Conservation (phyloP, 2,888 invertebrate species). For the Melanchra persicariae region DNA sequence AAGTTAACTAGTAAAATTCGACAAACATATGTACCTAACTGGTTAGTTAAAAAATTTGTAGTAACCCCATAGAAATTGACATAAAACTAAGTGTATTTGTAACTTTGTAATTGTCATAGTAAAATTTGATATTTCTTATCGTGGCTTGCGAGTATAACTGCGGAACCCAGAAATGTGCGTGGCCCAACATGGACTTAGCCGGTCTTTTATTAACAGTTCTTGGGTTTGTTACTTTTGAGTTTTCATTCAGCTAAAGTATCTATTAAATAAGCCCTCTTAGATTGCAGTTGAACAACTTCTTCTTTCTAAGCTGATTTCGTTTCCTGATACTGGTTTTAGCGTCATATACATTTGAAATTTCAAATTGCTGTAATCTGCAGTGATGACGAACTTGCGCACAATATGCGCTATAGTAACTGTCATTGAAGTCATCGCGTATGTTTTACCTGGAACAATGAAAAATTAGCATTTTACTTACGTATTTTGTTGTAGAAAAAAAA, state of each 20-base stretch:
- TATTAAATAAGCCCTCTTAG: not conserved
- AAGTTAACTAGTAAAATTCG: no score
- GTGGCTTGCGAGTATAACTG: no score
- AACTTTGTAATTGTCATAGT: no score
- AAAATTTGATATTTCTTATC: no score
- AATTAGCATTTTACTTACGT: not conserved
- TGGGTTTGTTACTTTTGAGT: not conserved
- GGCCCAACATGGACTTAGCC: no score
- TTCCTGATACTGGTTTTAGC: not conserved
- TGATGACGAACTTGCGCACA: not conserved
- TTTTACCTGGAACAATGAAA: not conserved
- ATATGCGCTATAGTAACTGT: not conserved
- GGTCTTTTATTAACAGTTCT: no score
- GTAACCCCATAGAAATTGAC: no score
- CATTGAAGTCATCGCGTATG: not conserved
- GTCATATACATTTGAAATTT: not conserved
- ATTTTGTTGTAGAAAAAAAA: not conserved
- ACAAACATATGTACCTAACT: no score
- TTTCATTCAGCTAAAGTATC: not conserved
- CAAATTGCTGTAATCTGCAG: not conserved
- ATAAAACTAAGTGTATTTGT: no score
- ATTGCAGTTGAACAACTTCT: not conserved
- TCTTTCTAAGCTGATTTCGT: not conserved
- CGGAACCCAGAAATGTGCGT: no score
- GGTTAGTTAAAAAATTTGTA: no score